A percentile compares a stretch with the other conserved stretches of the same genome.
Evolutionary conservation across 2,797 vertebrate genomes (phyloP).

Genomic region (Loriculus beryllinus): DNA sequence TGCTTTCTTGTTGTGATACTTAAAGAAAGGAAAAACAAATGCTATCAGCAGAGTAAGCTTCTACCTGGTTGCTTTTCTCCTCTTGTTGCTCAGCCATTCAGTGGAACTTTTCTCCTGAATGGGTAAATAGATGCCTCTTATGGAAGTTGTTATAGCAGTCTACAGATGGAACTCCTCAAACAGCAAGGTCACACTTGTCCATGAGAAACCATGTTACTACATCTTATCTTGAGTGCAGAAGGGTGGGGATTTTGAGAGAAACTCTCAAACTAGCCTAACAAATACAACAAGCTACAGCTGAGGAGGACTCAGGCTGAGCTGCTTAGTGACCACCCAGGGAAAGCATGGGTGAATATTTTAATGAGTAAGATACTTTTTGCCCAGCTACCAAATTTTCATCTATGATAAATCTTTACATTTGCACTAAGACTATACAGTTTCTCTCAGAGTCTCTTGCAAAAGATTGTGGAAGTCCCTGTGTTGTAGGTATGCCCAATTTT

Average conservation of each 20-base stretch:
- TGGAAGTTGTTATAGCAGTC: background rate
- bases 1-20: background rate
- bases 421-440: background rate
- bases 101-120: background rate
- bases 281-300: slow-evolving; percentile 34
- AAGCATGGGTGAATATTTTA: background rate
- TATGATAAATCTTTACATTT: background rate
- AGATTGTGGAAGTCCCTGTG: background rate
- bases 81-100: background rate
- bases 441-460: background rate
- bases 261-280: background rate
- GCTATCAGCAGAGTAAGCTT: background rate
- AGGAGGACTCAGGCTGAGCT: background rate
- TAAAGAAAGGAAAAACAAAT: background rate
- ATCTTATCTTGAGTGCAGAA: background rate
- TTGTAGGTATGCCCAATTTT: background rate
- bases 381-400: background rate
- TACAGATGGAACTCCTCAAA: background rate
- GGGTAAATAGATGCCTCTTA: background rate
- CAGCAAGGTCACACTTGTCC: background rate
- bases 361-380: background rate
- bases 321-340: background rate
- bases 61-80: background rate
- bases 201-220: background rate
- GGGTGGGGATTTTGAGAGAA: background rate